Evolutionary conservation across 2,888 invertebrate genomes (phyloP).

Genomic region (Amphipoea lucens): DNA sequence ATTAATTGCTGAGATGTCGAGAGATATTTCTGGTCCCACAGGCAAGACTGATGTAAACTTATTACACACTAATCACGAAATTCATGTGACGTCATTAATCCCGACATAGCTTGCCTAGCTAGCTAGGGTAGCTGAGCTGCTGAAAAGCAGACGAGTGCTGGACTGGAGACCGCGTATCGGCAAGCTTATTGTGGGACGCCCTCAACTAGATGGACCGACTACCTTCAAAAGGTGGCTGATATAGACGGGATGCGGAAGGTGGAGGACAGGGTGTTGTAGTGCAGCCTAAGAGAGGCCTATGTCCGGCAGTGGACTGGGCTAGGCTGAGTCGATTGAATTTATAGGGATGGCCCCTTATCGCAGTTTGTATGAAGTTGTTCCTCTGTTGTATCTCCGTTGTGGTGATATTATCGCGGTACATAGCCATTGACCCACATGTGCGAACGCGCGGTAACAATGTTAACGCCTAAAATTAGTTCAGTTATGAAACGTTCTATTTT

Average conservation of each 20-base stretch:
- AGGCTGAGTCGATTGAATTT: background rate
- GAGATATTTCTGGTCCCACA: background rate
- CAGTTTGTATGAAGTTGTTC: constrained; percentile 4
- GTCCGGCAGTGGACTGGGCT: background rate
- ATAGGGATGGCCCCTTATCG: background rate
- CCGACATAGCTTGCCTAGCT: no score
- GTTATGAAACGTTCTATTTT: constrained; percentile 66
- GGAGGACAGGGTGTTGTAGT: background rate
- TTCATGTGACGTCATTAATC: no score
- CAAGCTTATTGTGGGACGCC: background rate
- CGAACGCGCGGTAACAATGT: constrained; percentile 59
- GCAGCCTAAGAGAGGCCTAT: background rate
- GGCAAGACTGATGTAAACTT: background rate
- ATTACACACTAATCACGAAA: background rate
- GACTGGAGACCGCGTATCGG: background rate
- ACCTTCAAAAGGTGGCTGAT: background rate
- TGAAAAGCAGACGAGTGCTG: background rate
- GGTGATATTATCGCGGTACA: constrained; percentile 51
- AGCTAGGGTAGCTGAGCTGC: no score
- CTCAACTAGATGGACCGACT: background rate
- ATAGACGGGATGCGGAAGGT: background rate
- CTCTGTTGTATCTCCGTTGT: constrained; percentile 33
- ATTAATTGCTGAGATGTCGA: background rate
- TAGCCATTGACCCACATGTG: constrained; percentile 67
- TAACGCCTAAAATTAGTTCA: constrained; percentile 62